Base-by-base conservation (phyloP, 1,140 invertebrate species). In the Drosophila quadrilineata region DNA sequence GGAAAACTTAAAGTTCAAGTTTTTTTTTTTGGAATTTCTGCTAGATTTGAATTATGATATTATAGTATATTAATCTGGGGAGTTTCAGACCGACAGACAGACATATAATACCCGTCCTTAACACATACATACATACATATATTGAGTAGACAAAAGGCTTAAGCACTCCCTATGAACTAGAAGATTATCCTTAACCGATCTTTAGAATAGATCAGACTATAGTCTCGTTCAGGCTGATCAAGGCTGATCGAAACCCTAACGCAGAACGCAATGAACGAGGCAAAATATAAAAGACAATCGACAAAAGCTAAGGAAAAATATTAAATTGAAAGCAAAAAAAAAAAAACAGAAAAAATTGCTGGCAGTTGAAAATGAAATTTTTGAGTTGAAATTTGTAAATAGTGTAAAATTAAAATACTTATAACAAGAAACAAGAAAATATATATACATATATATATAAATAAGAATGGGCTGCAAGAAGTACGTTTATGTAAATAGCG, bases 231-330 rank as follows among this genome's bases (percentile, higher is more conserved):
- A n/a, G n/a, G n/a, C n/a, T n/a, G n/a, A n/a, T n/a, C n/a, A n/a
- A n/a, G n/a, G n/a, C n/a, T n/a, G n/a, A n/a, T 63, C 41, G 35
- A 63, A 48, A 62, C 35, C 35, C 24, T 50, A 31, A 65, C 45
- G 17, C 41, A 63, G 9, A 48, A 54, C 45, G 26, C 31, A 38
- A 57, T 35, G 60, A 19, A 53, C 40, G 19, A 41, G 45, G 56
- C 62, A 58, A 65, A 45, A 49, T 48, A 63, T 17, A 69, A 70
- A 59, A 31, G 66, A 73, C 70, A 73, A 73, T 73, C 66, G 54
- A 73, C 26, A 73, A 58, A 40, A 24, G 28, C 57, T 26, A 40
- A 24, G n/a, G 29, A 35, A 46, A 52, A 53, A 19, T 6, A 22
- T n/a, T n/a, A n/a, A n/a, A n/a, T n/a, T n/a, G n/a, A 41, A 43